Base-by-base conservation (phyloP, 2,888 invertebrate genomes). In the Polylopha cassiicola region DNA sequence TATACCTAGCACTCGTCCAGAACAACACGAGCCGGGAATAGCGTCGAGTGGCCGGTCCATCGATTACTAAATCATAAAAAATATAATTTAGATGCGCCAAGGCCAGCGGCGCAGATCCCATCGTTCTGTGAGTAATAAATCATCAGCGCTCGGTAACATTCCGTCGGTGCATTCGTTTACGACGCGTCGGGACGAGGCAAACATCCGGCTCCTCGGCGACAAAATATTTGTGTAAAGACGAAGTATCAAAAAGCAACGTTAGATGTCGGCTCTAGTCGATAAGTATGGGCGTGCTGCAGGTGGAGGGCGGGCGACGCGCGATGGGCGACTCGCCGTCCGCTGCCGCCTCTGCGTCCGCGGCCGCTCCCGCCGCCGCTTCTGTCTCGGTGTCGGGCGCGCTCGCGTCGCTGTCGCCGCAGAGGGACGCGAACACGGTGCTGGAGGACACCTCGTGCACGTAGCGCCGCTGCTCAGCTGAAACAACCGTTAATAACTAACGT, bases 231-330 rank as follows among this genome's bases (percentile, higher is more conserved):
- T n/a, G n/a, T n/a, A n/a, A n/a, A 8, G 6, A 9, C 16, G 13
- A 4, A 26, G 21, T 4, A 37, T 17, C 17, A 18, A 9, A 15
- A 8, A n/a, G n/a, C n/a, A n/a, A 18, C 13, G 17, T 34, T n/a
- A 27, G 31, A 28, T 24, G 33, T 18, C 11, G 26, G 29, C 26
- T 51, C 65, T 75, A 78, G 64, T 78, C 72, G 29, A 67, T 61
- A 44, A 69, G 65, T 45, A 79, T 65, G 51, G 85, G 84, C 53
- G 86, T 85, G 74, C 82, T 82, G 74, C 82, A 78, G 13, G 71
- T 73, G 37, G 71, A 53, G n/a, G 53, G 63, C 45, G 65, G 60
- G 51, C 64, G 63, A 26, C 57, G 58, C 39, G 32, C 55, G 38
- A 49, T 55, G 50, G 61, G 60, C 14, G 62, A 55, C 7, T 17